Conservation (phyloP, 1,140 invertebrate species). For the Pogonognathellus flavescens region DNA sequence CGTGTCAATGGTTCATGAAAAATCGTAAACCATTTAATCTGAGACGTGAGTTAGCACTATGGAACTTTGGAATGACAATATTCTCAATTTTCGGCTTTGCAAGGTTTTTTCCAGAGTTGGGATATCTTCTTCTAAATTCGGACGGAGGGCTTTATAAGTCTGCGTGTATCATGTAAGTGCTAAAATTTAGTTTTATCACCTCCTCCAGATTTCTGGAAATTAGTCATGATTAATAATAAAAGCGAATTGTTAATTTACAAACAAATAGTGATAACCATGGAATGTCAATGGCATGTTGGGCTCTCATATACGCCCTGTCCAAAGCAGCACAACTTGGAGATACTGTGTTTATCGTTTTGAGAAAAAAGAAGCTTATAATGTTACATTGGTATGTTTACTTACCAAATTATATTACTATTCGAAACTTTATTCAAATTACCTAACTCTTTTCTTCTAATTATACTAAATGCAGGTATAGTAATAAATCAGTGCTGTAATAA, state of each 20-base stretch:
- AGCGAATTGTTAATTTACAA: too few relatives aligned
- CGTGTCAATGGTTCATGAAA: conserved; percentile 44
- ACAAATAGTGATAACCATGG: conserved; percentile 47
- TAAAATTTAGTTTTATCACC: not conserved
- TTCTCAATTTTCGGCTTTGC: conserved; percentile 57
- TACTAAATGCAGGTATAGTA: too few relatives aligned
- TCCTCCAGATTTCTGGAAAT: not conserved
- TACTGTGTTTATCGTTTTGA: conserved; percentile 59
- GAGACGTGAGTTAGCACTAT: conserved; percentile 24
- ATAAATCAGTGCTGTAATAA: too few relatives aligned
- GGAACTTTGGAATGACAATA: conserved; percentile 56
- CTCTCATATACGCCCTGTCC: conserved; percentile 49
- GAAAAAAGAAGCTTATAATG: conserved; percentile 57
- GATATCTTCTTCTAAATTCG: conserved; percentile 39
- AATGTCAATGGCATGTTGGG: conserved; percentile 57
- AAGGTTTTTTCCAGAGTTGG: conserved; percentile 55
- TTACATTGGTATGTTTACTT: conserved; percentile 56
- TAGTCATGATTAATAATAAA: too few relatives aligned
- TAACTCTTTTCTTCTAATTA: too few relatives aligned
- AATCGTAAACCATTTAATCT: conserved; percentile 55
- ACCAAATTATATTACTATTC: not conserved
- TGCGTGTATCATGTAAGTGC: conserved; percentile 52
- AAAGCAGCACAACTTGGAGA: conserved; percentile 53
- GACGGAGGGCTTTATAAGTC: conserved; percentile 49
- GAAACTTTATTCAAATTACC: too few relatives aligned